These are phyloP conservation scores for Cheilosia vernalis DNA, from an alignment of 2,888 invertebrate species.

Conservation along the genomic window DNA sequence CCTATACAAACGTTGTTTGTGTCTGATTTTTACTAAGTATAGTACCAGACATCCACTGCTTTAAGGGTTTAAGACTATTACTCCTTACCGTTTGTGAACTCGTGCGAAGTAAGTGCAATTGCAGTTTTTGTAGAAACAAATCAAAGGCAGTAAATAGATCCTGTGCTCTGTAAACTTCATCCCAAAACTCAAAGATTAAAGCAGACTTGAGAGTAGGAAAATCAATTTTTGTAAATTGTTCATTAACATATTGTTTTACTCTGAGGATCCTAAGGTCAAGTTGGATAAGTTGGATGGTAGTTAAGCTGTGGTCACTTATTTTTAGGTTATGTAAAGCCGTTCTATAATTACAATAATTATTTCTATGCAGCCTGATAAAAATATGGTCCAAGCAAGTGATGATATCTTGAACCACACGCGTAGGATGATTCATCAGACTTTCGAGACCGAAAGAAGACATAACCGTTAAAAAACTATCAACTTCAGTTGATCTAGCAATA, in stretches of 20 bases:
- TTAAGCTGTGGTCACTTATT: constrained; percentile 12
- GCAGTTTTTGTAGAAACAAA: constrained; percentile 14
- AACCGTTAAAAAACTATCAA: constrained; percentile 1
- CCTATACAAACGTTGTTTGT: too few relatives aligned
- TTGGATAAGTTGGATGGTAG: too few relatives aligned
- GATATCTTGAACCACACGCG: background rate
- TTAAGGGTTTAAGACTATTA: too few relatives aligned
- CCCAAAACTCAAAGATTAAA: background rate
- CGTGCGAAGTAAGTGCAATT: background rate
- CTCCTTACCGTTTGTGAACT: too few relatives aligned
- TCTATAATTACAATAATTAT: background rate
- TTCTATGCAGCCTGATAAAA: too few relatives aligned
- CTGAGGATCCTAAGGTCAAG: too few relatives aligned
- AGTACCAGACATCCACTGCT: too few relatives aligned
- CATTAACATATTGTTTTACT: background rate
- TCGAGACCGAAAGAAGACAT: background rate
- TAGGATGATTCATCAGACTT: background rate
- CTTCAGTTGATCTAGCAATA: background rate
- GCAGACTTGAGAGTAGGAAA: too few relatives aligned
- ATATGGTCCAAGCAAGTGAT: background rate
- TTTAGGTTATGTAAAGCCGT: background rate
- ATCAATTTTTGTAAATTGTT: background rate
- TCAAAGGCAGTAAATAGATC: constrained; percentile 15
- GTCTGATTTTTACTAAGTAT: too few relatives aligned
- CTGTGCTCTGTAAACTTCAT: constrained; percentile 5